Evolutionary conservation across 1,140 invertebrate species (phyloP).

Genomic region (Leguminivora glycinivorella): DNA sequence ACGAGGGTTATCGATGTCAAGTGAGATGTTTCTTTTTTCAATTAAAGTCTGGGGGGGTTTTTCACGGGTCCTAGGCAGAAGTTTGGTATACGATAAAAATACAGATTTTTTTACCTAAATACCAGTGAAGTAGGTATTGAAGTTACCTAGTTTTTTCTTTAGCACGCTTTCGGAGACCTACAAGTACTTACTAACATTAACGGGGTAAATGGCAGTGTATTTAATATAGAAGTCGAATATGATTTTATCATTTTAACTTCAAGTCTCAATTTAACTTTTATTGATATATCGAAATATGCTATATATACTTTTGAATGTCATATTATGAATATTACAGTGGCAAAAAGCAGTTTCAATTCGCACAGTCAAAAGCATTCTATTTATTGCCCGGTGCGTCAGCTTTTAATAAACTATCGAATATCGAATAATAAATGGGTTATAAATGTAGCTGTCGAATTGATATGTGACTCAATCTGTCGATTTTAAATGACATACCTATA

Average conservation of each 20-base stretch:
- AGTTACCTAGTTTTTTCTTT: no score
- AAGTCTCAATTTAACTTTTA: no score
- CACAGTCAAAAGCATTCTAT: not conserved
- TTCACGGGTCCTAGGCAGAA: not conserved
- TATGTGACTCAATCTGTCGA: not conserved
- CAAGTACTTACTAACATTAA: no score
- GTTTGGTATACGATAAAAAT: not conserved
- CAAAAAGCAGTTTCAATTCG: not conserved
- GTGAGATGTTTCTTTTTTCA: conserved; percentile 33
- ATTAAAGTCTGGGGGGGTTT: not conserved
- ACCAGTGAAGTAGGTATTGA: no score
- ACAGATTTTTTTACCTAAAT: no score
- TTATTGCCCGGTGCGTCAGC: not conserved
- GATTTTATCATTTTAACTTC: no score
- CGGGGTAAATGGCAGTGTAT: no score
- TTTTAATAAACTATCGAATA: not conserved
- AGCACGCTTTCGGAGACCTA: no score
- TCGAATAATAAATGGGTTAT: not conserved
- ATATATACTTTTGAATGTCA: not conserved
- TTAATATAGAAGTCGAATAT: no score
- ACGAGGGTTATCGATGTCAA: conserved; percentile 29
- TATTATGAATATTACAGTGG: not conserved
- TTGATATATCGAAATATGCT: no score
- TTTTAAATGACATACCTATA: no score
- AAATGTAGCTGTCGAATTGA: not conserved